Evolutionary conservation across 2,888 invertebrate species (phyloP).

Genomic region (Hydroisotoma schaefferi): DNA sequence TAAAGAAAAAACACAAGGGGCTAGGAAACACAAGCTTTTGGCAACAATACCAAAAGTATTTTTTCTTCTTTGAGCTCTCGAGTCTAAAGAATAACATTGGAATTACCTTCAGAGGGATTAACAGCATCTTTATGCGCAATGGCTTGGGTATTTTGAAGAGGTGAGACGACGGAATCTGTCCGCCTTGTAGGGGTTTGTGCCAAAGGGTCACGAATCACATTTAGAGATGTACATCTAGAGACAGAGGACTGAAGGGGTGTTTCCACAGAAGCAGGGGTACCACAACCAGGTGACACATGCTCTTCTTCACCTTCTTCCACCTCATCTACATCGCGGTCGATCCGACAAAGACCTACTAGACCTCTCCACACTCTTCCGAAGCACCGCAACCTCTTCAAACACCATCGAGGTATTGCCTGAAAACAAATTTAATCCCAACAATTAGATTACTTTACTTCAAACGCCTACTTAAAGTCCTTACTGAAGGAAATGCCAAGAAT

Average conservation of each 20-base stretch:
- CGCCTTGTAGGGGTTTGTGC: constrained; percentile 49
- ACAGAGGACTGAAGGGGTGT: constrained; percentile 82
- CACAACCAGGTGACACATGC: constrained; percentile 51
- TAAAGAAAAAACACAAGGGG: too few species aligned
- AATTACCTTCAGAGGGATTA: constrained; percentile 16
- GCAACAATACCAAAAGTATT: too few species aligned
- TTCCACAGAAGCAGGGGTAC: constrained; percentile 68
- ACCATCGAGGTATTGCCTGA: constrained; percentile 43
- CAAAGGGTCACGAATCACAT: constrained; percentile 65
- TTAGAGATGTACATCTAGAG: constrained; percentile 76
- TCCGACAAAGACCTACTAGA: constrained; percentile 65
- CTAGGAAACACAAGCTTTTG: too few species aligned
- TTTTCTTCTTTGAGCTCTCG: not conserved
- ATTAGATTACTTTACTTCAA: not conserved
- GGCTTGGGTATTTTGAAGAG: constrained; percentile 46
- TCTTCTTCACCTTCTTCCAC: constrained; percentile 62
- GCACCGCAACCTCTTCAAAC: constrained; percentile 42
- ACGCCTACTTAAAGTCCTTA: too few species aligned
- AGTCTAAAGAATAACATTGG: not conserved
- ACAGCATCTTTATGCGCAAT: constrained; percentile 22
- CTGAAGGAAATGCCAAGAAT: too few species aligned
- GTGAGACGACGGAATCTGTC: constrained; percentile 49
- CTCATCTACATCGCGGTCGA: constrained; percentile 58
- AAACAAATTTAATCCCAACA: constrained; percentile 10
- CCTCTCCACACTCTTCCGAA: constrained; percentile 53